Percentiles rank a stretch among this genome's conserved stretches.
Evolutionary conservation across 2,888 invertebrate genomes (phyloP).

Genomic region (Stegophylla sp.): DNA sequence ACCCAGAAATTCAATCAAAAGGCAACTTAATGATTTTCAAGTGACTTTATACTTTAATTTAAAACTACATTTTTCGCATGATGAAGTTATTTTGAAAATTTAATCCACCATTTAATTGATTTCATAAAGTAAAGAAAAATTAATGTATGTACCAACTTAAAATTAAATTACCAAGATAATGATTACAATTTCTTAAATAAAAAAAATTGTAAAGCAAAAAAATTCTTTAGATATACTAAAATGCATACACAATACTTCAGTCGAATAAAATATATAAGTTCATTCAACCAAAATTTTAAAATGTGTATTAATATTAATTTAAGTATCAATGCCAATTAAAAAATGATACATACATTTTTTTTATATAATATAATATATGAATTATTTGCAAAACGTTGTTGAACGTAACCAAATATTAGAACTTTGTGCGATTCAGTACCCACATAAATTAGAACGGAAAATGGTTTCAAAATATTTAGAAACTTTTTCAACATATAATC

Average conservation of each 20-base stretch:
- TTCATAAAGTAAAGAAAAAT: no score
- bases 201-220: no score
- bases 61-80: background rate
- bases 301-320: background rate
- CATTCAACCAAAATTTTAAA: background rate
- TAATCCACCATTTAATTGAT: no score
- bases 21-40: slow-evolving; percentile 28
- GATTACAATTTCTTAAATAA: no score
- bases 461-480: background rate
- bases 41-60: slow-evolving; percentile 17
- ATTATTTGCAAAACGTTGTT: background rate
- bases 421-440: no score
- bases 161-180: no score
- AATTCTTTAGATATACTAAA: no score
- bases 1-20: background rate
- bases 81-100: no score
- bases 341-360: slow-evolving; percentile 30
- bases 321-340: background rate
- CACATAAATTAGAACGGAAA: slow-evolving; percentile 2
- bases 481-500: slow-evolving; percentile 14
- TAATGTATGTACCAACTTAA: no score
- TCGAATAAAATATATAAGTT: background rate
- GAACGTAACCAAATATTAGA: background rate
- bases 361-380: slow-evolving; percentile 2
- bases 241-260: no score